phyloP scores from a whole-genome alignment of 2,888 invertebrate genomes.

The Drosophila fulvimacula region DNA sequence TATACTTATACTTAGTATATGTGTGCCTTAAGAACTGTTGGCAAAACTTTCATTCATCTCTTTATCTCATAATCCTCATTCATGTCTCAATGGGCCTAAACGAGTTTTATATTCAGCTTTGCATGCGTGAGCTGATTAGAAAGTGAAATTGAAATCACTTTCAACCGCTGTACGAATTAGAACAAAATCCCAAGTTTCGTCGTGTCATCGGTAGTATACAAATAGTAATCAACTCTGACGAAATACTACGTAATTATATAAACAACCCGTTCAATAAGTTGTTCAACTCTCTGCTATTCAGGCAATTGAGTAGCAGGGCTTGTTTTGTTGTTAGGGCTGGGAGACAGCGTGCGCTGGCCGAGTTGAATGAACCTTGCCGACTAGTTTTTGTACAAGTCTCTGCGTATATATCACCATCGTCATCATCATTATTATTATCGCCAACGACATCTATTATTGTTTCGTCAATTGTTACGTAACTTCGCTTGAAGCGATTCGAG shows the following conservation, averaged over 20 bases:
- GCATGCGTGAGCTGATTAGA: background rate
- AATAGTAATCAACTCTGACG: background rate
- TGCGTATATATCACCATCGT: background rate
- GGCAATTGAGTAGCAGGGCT: background rate
- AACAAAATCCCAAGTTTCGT: background rate
- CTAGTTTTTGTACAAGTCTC: conserved; percentile 1
- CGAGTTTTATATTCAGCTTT: background rate
- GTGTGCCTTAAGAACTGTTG: background rate
- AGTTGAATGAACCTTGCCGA: conserved; percentile 19
- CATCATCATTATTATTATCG: background rate
- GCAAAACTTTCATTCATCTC: background rate
- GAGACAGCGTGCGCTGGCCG: background rate
- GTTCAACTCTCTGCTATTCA: background rate
- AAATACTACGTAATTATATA: background rate
- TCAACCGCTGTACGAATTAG: background rate
- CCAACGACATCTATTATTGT: conserved; percentile 1
- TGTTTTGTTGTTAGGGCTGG: conserved; percentile 1
- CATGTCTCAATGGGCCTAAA: background rate
- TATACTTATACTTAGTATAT: too few relatives aligned
- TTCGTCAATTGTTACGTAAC: conserved; percentile 2
- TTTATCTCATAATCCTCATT: background rate
- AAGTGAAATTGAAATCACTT: background rate
- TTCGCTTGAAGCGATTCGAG: background rate
- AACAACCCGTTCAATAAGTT: background rate
- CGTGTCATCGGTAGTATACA: background rate